These are phyloP conservation scores for Bombus superbus DNA, from an alignment of 1,140 invertebrate species.

Conservation along the genomic window DNA sequence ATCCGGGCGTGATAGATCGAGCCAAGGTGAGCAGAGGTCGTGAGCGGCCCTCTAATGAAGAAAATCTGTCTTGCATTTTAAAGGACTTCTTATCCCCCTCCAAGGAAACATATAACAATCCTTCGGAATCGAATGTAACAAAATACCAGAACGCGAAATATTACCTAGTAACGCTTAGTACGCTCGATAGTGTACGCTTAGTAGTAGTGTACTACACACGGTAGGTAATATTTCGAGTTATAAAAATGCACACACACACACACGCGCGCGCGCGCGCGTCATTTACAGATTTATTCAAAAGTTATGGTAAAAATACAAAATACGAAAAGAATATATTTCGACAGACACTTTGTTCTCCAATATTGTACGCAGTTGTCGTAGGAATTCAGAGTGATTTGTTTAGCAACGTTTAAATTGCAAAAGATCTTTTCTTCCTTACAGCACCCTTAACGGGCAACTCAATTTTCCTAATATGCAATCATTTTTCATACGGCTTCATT, in stretches of 20 bases:
- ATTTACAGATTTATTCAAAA: too few species aligned
- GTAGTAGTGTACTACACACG: too few species aligned
- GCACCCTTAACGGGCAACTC: not conserved
- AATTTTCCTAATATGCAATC: not conserved
- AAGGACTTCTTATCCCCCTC: slow-evolving; percentile 52
- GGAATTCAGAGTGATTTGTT: not conserved
- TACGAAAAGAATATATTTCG: too few species aligned
- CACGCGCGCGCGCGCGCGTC: too few species aligned
- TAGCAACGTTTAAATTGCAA: not conserved
- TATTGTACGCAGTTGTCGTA: too few species aligned
- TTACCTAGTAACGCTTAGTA: too few species aligned
- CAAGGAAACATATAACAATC: slow-evolving; percentile 15
- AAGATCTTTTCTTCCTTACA: not conserved
- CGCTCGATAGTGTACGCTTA: too few species aligned
- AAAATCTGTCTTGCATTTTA: slow-evolving; percentile 71
- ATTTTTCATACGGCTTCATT: not conserved
- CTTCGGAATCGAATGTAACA: slow-evolving; percentile 4
- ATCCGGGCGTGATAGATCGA: slow-evolving; percentile 74
- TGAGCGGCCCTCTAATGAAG: slow-evolving; percentile 74
- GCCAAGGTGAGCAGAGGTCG: slow-evolving; percentile 72
- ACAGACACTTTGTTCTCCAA: too few species aligned
- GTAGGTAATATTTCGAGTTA: too few species aligned
- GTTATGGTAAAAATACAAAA: too few species aligned
- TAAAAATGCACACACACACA: too few species aligned
- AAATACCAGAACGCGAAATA: not conserved